phyloP scores from a whole-genome alignment of 2,888 invertebrate species.

The Microplitis deprimator region DNA sequence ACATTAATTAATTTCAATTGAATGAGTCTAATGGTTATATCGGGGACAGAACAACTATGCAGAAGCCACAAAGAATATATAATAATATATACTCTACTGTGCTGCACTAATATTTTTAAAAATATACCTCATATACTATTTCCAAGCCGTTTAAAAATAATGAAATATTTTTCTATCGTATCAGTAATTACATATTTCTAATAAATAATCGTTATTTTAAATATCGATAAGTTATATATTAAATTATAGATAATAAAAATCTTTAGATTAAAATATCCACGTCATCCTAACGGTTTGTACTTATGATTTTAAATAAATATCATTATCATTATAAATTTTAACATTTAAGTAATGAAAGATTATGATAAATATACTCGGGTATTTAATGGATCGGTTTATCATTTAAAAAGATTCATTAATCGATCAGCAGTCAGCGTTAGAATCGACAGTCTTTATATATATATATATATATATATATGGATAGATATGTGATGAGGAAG shows the following conservation, averaged over 20 bases:
- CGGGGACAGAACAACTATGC: slow-evolving; percentile 19
- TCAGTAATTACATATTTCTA: neutral
- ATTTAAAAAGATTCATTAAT: slow-evolving; percentile 46
- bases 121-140: neutral
- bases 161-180: too few relatives aligned
- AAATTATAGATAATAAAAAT: neutral
- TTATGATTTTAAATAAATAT: neutral
- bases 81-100: neutral
- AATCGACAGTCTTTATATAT: slow-evolving; percentile 14
- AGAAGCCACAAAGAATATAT: neutral
- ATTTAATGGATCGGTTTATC: slow-evolving; percentile 29
- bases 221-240: neutral
- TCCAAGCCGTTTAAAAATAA: too few relatives aligned
- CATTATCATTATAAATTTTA: neutral
- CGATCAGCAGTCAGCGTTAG: slow-evolving; percentile 53
- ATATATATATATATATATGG: neutral
- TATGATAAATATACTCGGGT: neutral
- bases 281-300: neutral
- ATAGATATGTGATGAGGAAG: neutral
- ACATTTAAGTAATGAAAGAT: neutral
- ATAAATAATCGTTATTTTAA: neutral
- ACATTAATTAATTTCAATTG: slow-evolving; percentile 47
- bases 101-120: neutral
- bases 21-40: slow-evolving; percentile 32
- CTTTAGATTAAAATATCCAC: neutral